These are phyloP conservation scores for Sprattus sprattus DNA, from an alignment of 2,113 vertebrate genomes.

Conservation along the genomic window DNA sequence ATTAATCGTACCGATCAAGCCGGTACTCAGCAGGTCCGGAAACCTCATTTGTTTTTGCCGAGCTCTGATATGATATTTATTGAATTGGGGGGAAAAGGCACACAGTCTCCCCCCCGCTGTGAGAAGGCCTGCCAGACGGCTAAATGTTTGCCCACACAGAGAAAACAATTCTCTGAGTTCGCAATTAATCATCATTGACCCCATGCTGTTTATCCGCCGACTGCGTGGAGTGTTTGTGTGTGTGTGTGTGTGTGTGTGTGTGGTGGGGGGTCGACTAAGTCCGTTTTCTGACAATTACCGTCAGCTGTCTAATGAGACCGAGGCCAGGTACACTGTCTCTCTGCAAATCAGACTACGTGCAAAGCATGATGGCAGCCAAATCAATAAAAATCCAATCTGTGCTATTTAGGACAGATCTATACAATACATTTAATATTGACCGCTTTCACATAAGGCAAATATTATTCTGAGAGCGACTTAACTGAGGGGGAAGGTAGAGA, in stretches of 20 bases:
- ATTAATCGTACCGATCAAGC: not conserved
- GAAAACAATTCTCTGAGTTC: slow-evolving; percentile 21
- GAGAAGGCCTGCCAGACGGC: not conserved
- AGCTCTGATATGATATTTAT: not conserved
- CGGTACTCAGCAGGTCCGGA: not conserved
- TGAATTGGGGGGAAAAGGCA: not conserved
- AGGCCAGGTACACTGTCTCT: not conserved
- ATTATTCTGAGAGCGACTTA: not conserved
- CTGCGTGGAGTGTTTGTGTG: not conserved
- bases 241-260: not conserved
- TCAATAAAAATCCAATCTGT: slow-evolving; percentile 21
- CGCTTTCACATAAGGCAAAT: not conserved
- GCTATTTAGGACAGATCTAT: slow-evolving; percentile 13
- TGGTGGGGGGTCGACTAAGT: not conserved
- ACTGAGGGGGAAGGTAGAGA: not conserved
- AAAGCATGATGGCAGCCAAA: not conserved
- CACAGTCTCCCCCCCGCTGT: not conserved
- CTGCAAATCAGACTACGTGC: not conserved
- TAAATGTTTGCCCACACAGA: slow-evolving; percentile 28
- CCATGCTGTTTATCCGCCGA: slow-evolving; percentile 14
- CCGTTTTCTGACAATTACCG: not conserved
- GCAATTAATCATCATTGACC: slow-evolving; percentile 36
- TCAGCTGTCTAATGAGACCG: not conserved
- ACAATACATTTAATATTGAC: not conserved
- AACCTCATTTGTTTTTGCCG: not conserved